Evolutionary conservation across 1,140 invertebrate species (phyloP).

Genomic region (Drosophila persimilis): DNA sequence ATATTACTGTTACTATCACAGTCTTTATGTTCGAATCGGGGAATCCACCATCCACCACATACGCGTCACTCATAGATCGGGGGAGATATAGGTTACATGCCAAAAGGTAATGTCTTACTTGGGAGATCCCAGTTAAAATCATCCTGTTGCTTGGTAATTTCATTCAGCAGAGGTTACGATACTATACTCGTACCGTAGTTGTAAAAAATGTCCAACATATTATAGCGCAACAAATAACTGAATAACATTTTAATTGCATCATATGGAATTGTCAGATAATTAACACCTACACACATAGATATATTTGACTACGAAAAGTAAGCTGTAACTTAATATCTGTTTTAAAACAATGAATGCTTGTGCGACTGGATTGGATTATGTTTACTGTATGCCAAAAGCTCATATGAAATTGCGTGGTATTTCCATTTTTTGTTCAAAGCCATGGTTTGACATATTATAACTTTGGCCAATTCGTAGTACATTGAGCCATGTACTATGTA

Average conservation of each 20-base stretch:
- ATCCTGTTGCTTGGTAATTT: too few relatives aligned
- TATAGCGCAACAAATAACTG: slow-evolving; percentile 45
- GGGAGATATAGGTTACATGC: too few relatives aligned
- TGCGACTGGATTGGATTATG: slow-evolving; percentile 23
- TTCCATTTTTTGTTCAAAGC: neutral
- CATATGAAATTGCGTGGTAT: neutral
- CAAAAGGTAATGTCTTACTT: too few relatives aligned
- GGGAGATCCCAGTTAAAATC: too few relatives aligned
- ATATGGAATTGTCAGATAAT: slow-evolving; percentile 36
- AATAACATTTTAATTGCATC: slow-evolving; percentile 51
- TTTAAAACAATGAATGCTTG: slow-evolving; percentile 23
- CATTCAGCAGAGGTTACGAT: too few relatives aligned
- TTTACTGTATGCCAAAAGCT: slow-evolving; percentile 3
- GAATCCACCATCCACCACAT: too few relatives aligned
- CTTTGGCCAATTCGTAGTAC: slow-evolving; percentile 24
- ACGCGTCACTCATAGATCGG: too few relatives aligned
- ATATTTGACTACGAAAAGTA: slow-evolving; percentile 32
- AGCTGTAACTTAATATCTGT: slow-evolving; percentile 32
- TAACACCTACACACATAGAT: slow-evolving; percentile 44
- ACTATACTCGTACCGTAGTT: too few relatives aligned
- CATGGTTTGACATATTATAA: too few relatives aligned
- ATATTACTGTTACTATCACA: too few relatives aligned
- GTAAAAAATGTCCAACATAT: neutral
- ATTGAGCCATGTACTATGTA: neutral
- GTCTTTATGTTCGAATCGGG: too few relatives aligned